A percentile compares a stretch with the other conserved stretches of the same genome.
phyloP scores from a whole-genome alignment of 2,797 vertebrate genomes.

The Lithobates pipiens region DNA sequence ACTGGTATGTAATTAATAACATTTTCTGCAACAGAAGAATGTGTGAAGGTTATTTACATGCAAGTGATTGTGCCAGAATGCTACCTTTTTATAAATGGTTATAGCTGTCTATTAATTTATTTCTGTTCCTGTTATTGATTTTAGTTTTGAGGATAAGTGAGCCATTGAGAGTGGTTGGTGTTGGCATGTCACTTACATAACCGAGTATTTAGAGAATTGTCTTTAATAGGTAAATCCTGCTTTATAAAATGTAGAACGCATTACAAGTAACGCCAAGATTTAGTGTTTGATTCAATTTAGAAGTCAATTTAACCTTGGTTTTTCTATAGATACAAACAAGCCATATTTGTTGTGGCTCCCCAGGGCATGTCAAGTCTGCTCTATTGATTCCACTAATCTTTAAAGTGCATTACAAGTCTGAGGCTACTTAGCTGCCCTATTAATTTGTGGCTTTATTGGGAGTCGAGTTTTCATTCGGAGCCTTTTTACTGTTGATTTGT shows the following conservation, averaged over 20 bases:
- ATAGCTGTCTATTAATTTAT: not conserved
- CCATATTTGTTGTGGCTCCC: constrained; percentile 60
- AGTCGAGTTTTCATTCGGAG: constrained; percentile 16
- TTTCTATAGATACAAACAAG: constrained; percentile 43
- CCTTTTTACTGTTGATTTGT: constrained; percentile 30
- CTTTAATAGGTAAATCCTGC: constrained; percentile 30
- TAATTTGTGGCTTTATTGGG: constrained; percentile 48
- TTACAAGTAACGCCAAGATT: constrained; percentile 37
- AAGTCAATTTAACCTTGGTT: constrained; percentile 59
- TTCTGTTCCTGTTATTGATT: constrained; percentile 42
- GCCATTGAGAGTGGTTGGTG: not conserved
- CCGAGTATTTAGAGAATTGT: constrained; percentile 35
- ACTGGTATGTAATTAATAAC: constrained; percentile 38
- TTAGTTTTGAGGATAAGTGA: constrained; percentile 9
- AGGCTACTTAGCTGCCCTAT: constrained; percentile 53
- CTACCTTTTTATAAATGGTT: not conserved
- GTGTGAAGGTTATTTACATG: constrained; percentile 35
- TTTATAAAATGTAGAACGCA: constrained; percentile 6
- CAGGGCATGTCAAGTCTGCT: constrained; percentile 50
- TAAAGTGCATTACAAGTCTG: constrained; percentile 59
- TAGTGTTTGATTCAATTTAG: constrained; percentile 61
- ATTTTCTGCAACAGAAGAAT: constrained; percentile 12
- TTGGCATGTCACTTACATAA: constrained; percentile 37
- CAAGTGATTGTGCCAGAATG: constrained; percentile 3
- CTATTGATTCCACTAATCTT: constrained; percentile 59